Evolutionary conservation across 2,797 vertebrate genomes (phyloP).

Genomic region (Euthynnus affinis): DNA sequence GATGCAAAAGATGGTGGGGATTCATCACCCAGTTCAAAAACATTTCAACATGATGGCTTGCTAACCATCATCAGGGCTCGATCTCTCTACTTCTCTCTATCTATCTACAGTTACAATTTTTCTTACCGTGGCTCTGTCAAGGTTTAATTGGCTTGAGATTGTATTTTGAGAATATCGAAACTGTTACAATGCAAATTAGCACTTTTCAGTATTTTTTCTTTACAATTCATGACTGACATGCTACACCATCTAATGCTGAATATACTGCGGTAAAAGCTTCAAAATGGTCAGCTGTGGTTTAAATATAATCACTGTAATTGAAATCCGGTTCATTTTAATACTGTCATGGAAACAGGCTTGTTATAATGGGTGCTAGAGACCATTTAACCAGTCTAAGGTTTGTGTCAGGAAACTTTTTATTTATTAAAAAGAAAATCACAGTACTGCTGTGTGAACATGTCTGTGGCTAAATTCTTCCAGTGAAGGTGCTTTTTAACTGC

Average conservation of each 20-base stretch:
- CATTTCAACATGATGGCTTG: too few species aligned
- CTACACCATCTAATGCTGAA: not conserved
- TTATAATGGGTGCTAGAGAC: not conserved
- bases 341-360: conserved; percentile 27
- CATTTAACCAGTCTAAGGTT: not conserved
- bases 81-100: too few species aligned
- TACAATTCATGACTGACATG: not conserved
- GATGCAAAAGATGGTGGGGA: too few species aligned
- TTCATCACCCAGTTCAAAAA: not conserved
- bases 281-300: not conserved
- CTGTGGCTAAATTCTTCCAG: not conserved
- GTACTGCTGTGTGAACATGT: not conserved
- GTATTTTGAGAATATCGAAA: not conserved
- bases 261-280: not conserved
- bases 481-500: conserved; percentile 7
- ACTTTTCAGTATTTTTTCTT: not conserved
- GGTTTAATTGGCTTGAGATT: not conserved
- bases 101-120: too few species aligned
- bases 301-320: not conserved
- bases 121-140: not conserved
- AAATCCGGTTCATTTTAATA: conserved; percentile 11
- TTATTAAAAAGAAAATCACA: conserved; percentile 7
- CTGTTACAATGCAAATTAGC: too few species aligned
- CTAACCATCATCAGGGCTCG: not conserved
- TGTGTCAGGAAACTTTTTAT: conserved; percentile 2